Conservation (phyloP, 2,113 vertebrate species). For the Sphyrna mokarran region DNA sequence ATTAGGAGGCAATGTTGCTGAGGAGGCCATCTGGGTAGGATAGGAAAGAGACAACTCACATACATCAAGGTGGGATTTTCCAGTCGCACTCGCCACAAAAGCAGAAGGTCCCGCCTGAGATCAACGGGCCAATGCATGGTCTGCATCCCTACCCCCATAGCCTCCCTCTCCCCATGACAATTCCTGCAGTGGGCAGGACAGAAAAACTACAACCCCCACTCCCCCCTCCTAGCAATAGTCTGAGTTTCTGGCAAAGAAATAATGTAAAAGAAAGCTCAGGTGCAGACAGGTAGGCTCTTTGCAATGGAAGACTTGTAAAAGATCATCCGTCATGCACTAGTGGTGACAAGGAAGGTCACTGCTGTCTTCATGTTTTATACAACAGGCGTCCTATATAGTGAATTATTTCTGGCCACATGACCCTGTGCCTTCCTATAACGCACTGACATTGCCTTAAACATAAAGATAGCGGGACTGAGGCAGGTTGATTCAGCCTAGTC, state of each 20-base stretch:
- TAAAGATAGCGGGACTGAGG: background rate
- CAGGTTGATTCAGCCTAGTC: background rate
- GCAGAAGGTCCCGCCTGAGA: too few relatives aligned
- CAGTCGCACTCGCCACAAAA: too few relatives aligned
- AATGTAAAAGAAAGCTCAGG: background rate
- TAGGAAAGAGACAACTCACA: background rate
- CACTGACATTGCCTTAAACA: background rate
- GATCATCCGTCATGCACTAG: background rate
- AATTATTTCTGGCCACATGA: background rate
- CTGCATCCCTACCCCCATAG: too few relatives aligned
- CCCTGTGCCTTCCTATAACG: background rate
- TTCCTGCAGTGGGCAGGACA: too few relatives aligned
- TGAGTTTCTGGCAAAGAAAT: background rate
- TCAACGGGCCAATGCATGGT: too few relatives aligned
- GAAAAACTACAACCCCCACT: too few relatives aligned
- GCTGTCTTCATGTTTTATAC: background rate
- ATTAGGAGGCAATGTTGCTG: background rate
- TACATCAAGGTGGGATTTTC: background rate
- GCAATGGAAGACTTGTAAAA: background rate
- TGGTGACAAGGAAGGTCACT: background rate
- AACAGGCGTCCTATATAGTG: background rate
- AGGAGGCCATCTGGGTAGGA: background rate
- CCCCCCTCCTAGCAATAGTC: too few relatives aligned
- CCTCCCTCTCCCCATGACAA: too few relatives aligned
- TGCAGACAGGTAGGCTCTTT: background rate